Percentiles rank a stretch among this genome's conserved stretches.
Evolutionary conservation across 1,140 invertebrate genomes (phyloP).

Genomic region (Oedothorax gibbosus): DNA sequence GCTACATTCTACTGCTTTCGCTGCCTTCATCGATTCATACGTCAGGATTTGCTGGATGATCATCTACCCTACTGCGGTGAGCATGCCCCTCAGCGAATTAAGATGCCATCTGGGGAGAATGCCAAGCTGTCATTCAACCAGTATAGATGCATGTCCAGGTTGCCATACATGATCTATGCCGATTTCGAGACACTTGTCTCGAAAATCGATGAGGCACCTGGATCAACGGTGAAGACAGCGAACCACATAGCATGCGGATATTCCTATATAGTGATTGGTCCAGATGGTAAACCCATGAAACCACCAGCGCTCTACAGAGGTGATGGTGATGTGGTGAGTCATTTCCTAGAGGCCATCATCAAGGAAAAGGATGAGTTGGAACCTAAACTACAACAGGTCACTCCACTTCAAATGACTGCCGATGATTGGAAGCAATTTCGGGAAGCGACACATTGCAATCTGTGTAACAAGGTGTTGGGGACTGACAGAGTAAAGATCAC

Average conservation of each 20-base stretch:
- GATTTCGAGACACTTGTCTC: conserved; percentile 5
- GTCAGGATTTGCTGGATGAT: not conserved
- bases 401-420: not conserved
- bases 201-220: not conserved
- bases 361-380: not conserved
- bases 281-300: not conserved
- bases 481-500: conserved; percentile 8
- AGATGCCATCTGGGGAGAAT: not conserved
- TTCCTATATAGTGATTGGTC: not conserved
- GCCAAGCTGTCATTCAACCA: not conserved
- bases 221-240: not conserved
- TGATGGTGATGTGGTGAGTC: not conserved
- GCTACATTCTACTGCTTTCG: not conserved
- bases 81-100: not conserved
- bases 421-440: not conserved
- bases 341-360: not conserved
- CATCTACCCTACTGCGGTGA: not conserved
- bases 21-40: not conserved
- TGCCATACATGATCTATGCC: conserved; percentile 9
- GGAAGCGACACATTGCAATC: not conserved
- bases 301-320: not conserved
- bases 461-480: not conserved
- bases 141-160: not conserved
- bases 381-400: too few species aligned
- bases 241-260: not conserved